Evolutionary conservation across 1,140 invertebrate species (phyloP), one percentile per base, ranked within the genome.

Genomic region (Aphis craccivora): DNA sequence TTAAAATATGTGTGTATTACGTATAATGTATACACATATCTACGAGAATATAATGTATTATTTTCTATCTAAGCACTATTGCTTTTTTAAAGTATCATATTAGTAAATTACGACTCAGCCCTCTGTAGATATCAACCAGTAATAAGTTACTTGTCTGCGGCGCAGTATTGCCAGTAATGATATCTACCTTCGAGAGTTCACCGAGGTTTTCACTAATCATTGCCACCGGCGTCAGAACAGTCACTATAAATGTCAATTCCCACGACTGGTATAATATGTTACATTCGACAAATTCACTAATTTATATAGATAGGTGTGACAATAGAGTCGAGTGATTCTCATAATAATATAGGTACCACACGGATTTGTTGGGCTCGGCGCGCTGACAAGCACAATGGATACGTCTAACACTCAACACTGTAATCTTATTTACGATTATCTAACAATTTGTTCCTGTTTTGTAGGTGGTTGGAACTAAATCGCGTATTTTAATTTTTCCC

Each of bases 161-260:
- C 30, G 60, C 60, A 76, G n/a, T 76, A 76, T n/a, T 76, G 30
- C 1, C n/a, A 18, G n/a, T n/a, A 5, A 76, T 76, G 30, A 14
- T 76, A n/a, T 76, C 60, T 76, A 76, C 60, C 60, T 76, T 35
- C 30, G n/a, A 76, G 60, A 76, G 60, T n/a, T 76, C 60, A n/a
- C 60, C 60, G 60, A n/a, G 60, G 60, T 76, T 76, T 76, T 76
- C 60, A n/a, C 60, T 35, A n/a, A 76, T 76, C 22, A 76, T 76
- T 76, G 60, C 60, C 60, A 35, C 30, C 30, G 60, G 60, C 60
- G 11, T 67, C 14, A 67, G 6, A 9, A 14, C 30, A 67, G 60
- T 76, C 60, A 76, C 60, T n/a, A 35, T 76, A 67, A 76, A 76
- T 76, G 60, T 76, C 60, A 76, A n/a, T 76, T 76, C 60, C 60